Base-by-base conservation (phyloP, 2,113 vertebrate genomes). In the Tympanuchus pallidicinctus region DNA sequence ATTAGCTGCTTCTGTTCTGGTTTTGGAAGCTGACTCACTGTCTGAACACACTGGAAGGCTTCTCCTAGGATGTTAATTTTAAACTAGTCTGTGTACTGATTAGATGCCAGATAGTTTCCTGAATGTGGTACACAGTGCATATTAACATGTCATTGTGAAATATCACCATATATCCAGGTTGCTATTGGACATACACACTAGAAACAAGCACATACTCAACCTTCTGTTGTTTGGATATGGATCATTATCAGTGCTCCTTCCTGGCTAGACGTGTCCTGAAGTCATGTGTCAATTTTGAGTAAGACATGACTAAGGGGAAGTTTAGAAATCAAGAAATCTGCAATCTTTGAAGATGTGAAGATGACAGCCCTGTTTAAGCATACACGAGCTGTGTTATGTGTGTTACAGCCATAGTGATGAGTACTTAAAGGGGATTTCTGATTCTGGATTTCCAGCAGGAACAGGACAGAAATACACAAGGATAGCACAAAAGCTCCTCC, bases 1-100 rank as follows among this genome's bases (percentile, higher is more conserved):
- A 92, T 95, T 97, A 97, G 97, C 97, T 97, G 94, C 96, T 97
- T 92, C 88, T 97, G 86, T 95, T 95, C 95, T 96, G 94, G 79
- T 86, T 96, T 96, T 84, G 91, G 94, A 94, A 87, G 95, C 96
- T 97, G 96, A 97, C 95, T 97, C 95, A 95, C 89, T 96, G 93
- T 91, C 93, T 93, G 88, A 95, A 90, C 92, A 73, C 89, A 96
- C 80, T 74, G 63, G 90, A 88, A 79, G 64, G 57, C 76, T 97
- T 90, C 74, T 96, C 82, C 95, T 89, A 87, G 66, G 95, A 88
- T 77, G 79, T 94, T 88, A 64, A 85, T 95, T 97, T 92, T 88
- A 69, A 93, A 74, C 57, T 59, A 57, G 86, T 85, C 88, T 82
- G 43, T 78, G 54, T 84, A 80, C 78, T 70, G 93, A 82, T 95